phyloP scores from a whole-genome alignment of 2,113 vertebrate species.

The Charina bottae region DNA sequence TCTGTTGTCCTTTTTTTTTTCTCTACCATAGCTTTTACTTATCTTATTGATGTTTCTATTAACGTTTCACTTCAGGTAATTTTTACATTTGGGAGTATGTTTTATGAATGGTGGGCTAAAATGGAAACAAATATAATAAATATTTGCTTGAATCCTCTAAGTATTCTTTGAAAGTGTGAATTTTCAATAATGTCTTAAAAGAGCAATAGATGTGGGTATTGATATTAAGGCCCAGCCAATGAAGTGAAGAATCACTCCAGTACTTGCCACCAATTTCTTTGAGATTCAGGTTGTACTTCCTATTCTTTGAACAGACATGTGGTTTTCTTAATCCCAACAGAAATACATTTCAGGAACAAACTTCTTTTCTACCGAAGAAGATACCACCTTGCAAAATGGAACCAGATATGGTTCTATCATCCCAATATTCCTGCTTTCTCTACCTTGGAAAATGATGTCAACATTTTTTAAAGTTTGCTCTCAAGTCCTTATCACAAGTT shows the following conservation, averaged over 20 bases:
- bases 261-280: neutral
- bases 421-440: conserved; percentile 43
- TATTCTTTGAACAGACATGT: neutral
- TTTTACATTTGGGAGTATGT: neutral
- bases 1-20: neutral
- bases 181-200: neutral
- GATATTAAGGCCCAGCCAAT: neutral
- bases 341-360: conserved; percentile 30
- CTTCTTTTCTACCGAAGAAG: conserved; percentile 11
- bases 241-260: neutral
- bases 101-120: neutral
- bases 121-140: neutral
- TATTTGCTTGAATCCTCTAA: neutral
- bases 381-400: conserved; percentile 28
- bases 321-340: neutral
- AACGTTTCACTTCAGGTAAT: neutral
- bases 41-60: neutral
- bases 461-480: neutral
- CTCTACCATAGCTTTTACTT: neutral
- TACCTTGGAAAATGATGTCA: conserved; percentile 38
- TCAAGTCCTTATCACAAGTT: conserved; percentile 51
- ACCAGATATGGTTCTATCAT: neutral
- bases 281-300: neutral
- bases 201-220: neutral
- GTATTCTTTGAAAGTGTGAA: neutral